Evolutionary conservation across 1,140 invertebrate species (phyloP), one percentile per base, ranked within the genome.

Genomic region (Neodiprion virginianus): DNA sequence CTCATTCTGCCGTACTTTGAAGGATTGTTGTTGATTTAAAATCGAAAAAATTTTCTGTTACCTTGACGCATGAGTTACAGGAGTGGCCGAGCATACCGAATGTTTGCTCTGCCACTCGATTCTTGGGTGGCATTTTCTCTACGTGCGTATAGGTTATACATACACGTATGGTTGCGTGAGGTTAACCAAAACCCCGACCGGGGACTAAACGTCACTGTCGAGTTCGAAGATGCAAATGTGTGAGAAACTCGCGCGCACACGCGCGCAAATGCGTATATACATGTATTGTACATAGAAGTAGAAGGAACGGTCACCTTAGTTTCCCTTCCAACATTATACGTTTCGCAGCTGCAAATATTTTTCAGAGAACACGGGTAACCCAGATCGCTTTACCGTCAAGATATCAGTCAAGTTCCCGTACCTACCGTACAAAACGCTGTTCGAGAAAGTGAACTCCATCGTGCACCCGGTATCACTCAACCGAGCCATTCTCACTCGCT

Each of bases 41-140:
- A 61, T 61, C 53, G n/a, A 17, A 61, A 61, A 61, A 14, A 61
- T 61, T 61, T 61, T 61, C 53, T 61, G 53, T 61, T 61, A 17
- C 53, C 11, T 61, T 61, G 11, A 61, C 53, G 53, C 53, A 61
- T 17, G 53, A 17, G 53, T 61, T 61, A 61, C 53, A 17, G n/a
- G 53, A 14, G 53, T 61, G 53, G 53, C n/a, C n/a, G n/a, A 61
- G 53, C 53, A 8, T 17, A 17, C n/a, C 53, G 53, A 12, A 61
- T 12, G 7, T 12, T 17, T 14, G 53, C 53, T 61, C 53, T 61
- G 8, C 11, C 53, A 17, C 53, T 17, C 7, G 53, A 17, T 61
- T 61, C 53, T 17, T 61, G 53, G 53, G 53, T 61, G 53, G 53
- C 53, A 61, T 61, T 17, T 40, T 40, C 28, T 40, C 28, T 40